A percentile compares a stretch with the other conserved stretches of the same genome.
phyloP scores from a whole-genome alignment of 2,797 vertebrate species.

The Crenuchus spilurus region DNA sequence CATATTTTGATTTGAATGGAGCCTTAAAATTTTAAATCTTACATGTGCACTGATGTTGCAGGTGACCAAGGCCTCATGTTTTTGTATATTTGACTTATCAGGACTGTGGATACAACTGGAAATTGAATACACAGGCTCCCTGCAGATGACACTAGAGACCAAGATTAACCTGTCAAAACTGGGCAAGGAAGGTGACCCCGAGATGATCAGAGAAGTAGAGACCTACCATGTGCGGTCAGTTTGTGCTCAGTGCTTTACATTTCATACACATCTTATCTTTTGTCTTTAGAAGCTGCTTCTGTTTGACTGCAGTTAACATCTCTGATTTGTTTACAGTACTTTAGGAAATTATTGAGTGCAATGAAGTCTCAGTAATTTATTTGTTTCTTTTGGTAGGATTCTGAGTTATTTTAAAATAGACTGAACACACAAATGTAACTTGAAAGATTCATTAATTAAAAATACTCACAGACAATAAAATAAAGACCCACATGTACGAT shows the following conservation, averaged over 20 bases:
- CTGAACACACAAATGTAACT: too few species aligned
- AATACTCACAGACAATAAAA: too few species aligned
- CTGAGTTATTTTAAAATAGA: too few species aligned
- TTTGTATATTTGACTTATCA: constrained; percentile 54
- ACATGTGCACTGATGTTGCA: not conserved
- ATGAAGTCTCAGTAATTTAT: too few species aligned
- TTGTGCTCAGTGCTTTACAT: not conserved
- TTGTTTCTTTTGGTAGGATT: too few species aligned
- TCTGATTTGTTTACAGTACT: too few species aligned
- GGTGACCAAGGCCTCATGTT: not conserved
- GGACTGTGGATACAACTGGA: constrained; percentile 90
- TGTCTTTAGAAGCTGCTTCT: not conserved
- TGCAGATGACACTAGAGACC: constrained; percentile 91
- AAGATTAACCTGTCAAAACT: constrained; percentile 91
- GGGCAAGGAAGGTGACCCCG: constrained; percentile 81
- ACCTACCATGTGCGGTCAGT: constrained; percentile 72
- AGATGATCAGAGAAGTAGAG: constrained; percentile 60
- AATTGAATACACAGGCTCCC: constrained; percentile 82
- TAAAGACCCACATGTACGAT: too few species aligned
- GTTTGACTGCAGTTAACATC: too few species aligned
- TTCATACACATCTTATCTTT: not conserved
- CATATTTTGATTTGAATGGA: too few species aligned
- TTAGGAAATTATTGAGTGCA: too few species aligned
- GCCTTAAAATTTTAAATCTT: too few species aligned
- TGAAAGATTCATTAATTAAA: too few species aligned